phyloP scores from a whole-genome alignment of 2,888 invertebrate genomes.

The Ophion costatus region DNA sequence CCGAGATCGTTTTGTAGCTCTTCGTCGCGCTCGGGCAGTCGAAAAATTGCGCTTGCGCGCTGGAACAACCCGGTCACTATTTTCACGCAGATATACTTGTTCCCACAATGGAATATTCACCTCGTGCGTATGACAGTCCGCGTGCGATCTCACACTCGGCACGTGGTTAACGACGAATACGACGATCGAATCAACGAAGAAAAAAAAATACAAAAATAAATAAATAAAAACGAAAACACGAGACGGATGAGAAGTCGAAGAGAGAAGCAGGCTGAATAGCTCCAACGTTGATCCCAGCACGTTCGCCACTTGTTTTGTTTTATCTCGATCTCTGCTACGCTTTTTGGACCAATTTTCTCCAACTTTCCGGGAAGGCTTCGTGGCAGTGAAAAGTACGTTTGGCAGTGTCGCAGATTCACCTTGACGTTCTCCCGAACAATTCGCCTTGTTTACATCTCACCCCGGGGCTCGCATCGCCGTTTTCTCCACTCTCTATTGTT shows the following conservation, averaged over 20 bases:
- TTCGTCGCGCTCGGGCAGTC: slow-evolving; percentile 2
- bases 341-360: too few relatives aligned
- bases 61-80: background rate
- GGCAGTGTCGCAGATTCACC: too few relatives aligned
- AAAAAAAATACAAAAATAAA: slow-evolving; percentile 20
- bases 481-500: background rate
- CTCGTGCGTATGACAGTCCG: background rate
- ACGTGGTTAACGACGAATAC: background rate
- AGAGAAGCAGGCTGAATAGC: slow-evolving; percentile 4
- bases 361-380: too few relatives aligned
- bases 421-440: too few relatives aligned
- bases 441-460: too few relatives aligned
- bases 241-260: background rate
- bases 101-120: background rate
- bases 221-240: slow-evolving; percentile 37
- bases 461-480: too few relatives aligned
- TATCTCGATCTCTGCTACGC: too few relatives aligned
- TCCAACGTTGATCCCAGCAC: slow-evolving; percentile 11
- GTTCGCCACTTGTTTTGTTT: background rate
- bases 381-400: too few relatives aligned
- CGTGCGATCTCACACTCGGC: background rate
- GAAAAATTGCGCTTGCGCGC: background rate
- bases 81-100: background rate
- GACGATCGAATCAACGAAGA: slow-evolving; percentile 4
- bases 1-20: background rate